phyloP scores from a whole-genome alignment of 2,888 invertebrate genomes.

The Drosophila quinaria region DNA sequence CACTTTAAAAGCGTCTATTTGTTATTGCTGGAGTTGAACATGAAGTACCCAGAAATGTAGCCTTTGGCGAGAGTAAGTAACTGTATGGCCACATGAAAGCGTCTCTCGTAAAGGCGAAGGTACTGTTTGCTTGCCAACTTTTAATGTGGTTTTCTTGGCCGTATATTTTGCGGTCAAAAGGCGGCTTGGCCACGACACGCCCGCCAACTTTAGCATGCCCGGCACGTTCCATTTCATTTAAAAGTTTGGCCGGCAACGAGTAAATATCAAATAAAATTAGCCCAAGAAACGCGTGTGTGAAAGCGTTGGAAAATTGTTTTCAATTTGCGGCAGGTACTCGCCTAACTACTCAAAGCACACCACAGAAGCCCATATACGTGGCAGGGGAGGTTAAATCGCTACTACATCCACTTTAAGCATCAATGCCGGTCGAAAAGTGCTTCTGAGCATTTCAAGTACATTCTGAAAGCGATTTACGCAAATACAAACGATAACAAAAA shows the following conservation, averaged over 20 bases:
- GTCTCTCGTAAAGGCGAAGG: slow-evolving; percentile 1
- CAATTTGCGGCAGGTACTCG: slow-evolving; percentile 53
- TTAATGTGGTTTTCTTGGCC: slow-evolving; percentile 44
- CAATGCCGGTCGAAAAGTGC: slow-evolving; percentile 20
- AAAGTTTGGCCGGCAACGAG: slow-evolving; percentile 59
- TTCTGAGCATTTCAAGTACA: slow-evolving; percentile 24
- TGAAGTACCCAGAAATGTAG: slow-evolving; percentile 25
- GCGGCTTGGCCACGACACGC: neutral
- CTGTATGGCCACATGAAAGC: slow-evolving; percentile 56
- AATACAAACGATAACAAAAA: slow-evolving; percentile 15
- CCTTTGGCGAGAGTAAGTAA: slow-evolving; percentile 24
- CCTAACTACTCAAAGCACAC: neutral
- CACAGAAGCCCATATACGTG: slow-evolving; percentile 1
- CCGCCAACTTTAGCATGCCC: slow-evolving; percentile 43
- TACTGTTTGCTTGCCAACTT: slow-evolving; percentile 41
- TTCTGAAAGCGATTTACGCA: slow-evolving; percentile 20
- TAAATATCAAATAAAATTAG: slow-evolving; percentile 75
- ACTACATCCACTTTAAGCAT: slow-evolving; percentile 15
- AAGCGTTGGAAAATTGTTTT: slow-evolving; percentile 68
- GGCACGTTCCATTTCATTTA: slow-evolving; percentile 72
- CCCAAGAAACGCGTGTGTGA: slow-evolving; percentile 49
- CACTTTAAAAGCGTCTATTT: slow-evolving; percentile 66
- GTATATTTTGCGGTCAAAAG: slow-evolving; percentile 46
- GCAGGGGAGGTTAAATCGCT: slow-evolving; percentile 18
- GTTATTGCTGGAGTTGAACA: slow-evolving; percentile 47